These are phyloP conservation scores for Clusia tigrina DNA, from an alignment of 2,888 invertebrate species.

Conservation along the genomic window DNA sequence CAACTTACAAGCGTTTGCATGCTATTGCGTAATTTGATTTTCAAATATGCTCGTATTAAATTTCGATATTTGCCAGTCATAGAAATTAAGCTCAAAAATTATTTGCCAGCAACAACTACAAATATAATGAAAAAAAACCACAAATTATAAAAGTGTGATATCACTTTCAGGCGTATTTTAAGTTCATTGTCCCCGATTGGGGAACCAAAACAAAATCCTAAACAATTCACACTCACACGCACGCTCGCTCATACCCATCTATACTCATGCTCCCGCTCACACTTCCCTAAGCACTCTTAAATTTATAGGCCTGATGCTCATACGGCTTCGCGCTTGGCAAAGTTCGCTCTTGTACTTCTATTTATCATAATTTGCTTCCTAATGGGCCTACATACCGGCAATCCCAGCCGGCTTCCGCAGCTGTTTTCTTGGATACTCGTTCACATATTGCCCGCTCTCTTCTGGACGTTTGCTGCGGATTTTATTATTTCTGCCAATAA, in stretches of 20 bases:
- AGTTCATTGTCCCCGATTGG: conserved; percentile 32
- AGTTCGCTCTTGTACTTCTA: background rate
- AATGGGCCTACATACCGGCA: too few relatives aligned
- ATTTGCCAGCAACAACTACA: background rate
- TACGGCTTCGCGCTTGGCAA: background rate
- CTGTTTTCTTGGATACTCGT: background rate
- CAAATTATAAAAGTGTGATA: conserved; percentile 1
- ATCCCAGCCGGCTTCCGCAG: background rate
- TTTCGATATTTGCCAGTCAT: too few relatives aligned
- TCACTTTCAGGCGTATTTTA: conserved; percentile 23
- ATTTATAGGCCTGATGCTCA: background rate
- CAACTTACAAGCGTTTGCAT: too few relatives aligned
- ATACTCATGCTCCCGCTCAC: background rate
- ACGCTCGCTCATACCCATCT: background rate
- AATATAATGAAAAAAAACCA: background rate
- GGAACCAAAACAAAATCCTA: conserved; percentile 37
- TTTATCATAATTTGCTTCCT: too few relatives aligned
- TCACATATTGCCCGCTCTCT: too few relatives aligned
- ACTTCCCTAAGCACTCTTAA: background rate
- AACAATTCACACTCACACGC: conserved; percentile 21
- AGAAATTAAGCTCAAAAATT: background rate
- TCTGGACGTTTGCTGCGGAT: too few relatives aligned
- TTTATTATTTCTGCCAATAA: too few relatives aligned
- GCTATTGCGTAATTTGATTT: too few relatives aligned
- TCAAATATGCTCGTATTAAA: too few relatives aligned